A percentile compares a stretch with the other conserved stretches of the same genome.
These are phyloP conservation scores for Coregonus ussuriensis DNA, from an alignment of 2,797 vertebrate species.

Conservation along the genomic window DNA sequence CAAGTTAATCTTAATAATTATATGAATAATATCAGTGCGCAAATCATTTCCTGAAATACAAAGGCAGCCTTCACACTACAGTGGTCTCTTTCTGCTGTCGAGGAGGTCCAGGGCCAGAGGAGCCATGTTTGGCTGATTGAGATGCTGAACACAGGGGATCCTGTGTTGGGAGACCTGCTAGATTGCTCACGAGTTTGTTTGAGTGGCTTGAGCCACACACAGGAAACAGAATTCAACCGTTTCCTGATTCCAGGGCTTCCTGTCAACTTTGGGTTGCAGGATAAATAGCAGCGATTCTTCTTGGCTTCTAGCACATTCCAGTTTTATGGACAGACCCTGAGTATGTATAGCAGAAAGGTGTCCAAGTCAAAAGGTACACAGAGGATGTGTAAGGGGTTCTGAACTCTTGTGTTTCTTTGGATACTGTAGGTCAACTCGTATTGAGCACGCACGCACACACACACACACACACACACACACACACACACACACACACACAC, in stretches of 20 bases:
- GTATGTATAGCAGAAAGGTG: not conserved
- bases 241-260: slow-evolving; percentile 48
- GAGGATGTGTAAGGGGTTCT: not conserved
- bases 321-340: not conserved
- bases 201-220: slow-evolving; percentile 12
- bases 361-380: not conserved
- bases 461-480: not conserved
- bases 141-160: slow-evolving; percentile 12
- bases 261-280: slow-evolving; percentile 11
- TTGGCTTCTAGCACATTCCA: not conserved
- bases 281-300: slow-evolving; percentile 1
- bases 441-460: too few relatives aligned
- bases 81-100: slow-evolving; percentile 10
- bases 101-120: not conserved
- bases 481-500: slow-evolving; percentile 12
- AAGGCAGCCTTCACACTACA: slow-evolving; percentile 17
- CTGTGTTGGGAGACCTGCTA: slow-evolving; percentile 22
- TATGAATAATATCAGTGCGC: too few relatives aligned
- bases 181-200: slow-evolving; percentile 19
- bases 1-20: not conserved
- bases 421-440: too few relatives aligned
- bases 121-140: slow-evolving; percentile 8
- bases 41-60: slow-evolving; percentile 10
- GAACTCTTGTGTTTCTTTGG: not conserved
- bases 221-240: slow-evolving; percentile 39